A percentile compares a stretch with the other conserved stretches of the same genome.
phyloP scores from a whole-genome alignment of 1,140 invertebrate species.

The Drosophila cardini region DNA sequence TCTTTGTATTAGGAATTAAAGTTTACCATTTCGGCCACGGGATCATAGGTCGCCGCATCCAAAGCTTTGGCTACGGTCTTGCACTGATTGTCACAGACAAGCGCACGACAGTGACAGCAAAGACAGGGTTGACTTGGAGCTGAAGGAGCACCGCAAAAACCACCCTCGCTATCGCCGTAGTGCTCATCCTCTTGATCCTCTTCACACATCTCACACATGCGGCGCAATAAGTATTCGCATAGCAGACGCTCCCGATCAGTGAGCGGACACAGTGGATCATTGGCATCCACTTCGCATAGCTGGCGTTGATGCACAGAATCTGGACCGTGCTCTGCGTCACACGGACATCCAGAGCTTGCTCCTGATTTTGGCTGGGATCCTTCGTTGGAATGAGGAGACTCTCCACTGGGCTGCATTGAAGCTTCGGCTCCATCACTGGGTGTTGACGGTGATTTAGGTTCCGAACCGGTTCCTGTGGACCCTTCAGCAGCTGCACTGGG shows the following conservation, averaged over 20 bases:
- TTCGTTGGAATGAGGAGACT: not conserved
- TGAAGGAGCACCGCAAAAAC: not conserved
- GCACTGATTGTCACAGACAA: conserved; percentile 63
- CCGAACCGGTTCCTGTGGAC: not conserved
- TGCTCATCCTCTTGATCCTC: conserved; percentile 14
- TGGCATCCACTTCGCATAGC: not conserved
- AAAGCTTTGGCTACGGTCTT: conserved; percentile 56
- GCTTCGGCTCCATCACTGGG: not conserved
- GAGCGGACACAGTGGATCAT: conserved; percentile 5
- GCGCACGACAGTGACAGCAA: conserved; percentile 72
- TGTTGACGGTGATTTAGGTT: not conserved
- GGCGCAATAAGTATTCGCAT: conserved; percentile 36
- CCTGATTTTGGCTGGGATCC: not conserved
- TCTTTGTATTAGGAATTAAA: not conserved
- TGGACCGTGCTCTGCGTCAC: not conserved
- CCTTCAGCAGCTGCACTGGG: not conserved
- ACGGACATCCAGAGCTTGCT: not conserved
- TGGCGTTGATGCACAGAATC: not conserved
- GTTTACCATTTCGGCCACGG: conserved; percentile 65
- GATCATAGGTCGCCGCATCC: conserved; percentile 54
- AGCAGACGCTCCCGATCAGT: conserved; percentile 35
- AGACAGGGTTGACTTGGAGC: conserved; percentile 23
- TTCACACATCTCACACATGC: conserved; percentile 36
- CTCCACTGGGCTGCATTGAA: not conserved
- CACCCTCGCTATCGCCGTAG: not conserved